A percentile compares a stretch with the other conserved stretches of the same genome.
These are phyloP conservation scores for Lycodopsis pacificus DNA, from an alignment of 2,797 vertebrate species.

Conservation along the genomic window DNA sequence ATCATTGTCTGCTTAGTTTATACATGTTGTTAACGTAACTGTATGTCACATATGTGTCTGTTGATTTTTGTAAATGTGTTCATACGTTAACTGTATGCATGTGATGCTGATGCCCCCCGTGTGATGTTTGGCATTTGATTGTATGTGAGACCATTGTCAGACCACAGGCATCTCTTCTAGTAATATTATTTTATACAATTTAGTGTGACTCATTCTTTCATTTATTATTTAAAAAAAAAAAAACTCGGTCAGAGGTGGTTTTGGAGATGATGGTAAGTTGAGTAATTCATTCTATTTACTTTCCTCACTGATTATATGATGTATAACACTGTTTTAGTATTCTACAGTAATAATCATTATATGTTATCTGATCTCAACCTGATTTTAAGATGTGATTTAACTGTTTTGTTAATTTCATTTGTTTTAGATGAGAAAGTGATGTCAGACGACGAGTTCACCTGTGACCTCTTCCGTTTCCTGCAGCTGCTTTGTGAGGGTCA, in stretches of 20 bases:
- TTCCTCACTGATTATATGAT: constrained; percentile 9
- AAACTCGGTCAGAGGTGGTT: constrained; percentile 29
- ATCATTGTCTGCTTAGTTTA: constrained; percentile 31
- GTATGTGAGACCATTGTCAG: constrained; percentile 41
- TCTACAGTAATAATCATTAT: background rate
- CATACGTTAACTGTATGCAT: constrained; percentile 39
- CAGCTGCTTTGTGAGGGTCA: constrained; percentile 97
- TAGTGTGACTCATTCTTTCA: constrained; percentile 21
- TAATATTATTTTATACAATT: constrained; percentile 25
- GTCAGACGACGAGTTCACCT: constrained; percentile 96
- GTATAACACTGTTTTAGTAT: constrained; percentile 25
- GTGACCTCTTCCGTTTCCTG: constrained; percentile 95
- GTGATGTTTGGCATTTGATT: constrained; percentile 43
- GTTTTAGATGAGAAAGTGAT: constrained; percentile 95
- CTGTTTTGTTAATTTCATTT: constrained; percentile 1
- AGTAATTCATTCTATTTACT: constrained; percentile 18
- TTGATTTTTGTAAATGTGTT: constrained; percentile 5
- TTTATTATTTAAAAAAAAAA: constrained; percentile 2
- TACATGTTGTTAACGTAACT: constrained; percentile 45
- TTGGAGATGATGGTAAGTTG: constrained; percentile 52
- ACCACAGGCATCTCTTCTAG: constrained; percentile 25
- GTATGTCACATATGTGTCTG: constrained; percentile 22
- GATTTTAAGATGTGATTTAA: background rate
- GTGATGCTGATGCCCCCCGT: constrained; percentile 25
- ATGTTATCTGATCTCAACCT: background rate